Conservation (phyloP, 2,888 invertebrate genomes). For the Agrypnus murinus region DNA sequence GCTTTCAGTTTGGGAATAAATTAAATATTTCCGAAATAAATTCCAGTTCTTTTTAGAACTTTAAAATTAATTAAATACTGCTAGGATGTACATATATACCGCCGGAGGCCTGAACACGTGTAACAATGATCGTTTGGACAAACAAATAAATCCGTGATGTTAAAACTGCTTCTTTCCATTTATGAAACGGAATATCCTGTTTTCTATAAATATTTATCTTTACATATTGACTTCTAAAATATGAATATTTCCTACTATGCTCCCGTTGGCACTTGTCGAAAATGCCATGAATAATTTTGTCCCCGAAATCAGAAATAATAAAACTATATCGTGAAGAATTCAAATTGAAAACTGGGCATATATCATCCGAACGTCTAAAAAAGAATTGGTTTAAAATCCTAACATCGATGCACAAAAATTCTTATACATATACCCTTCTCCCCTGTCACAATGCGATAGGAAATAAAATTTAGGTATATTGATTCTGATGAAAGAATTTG, state of each 20-base stretch:
- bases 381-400: neutral
- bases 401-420: constrained; percentile 9
- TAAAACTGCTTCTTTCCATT: too few relatives aligned
- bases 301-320: constrained; percentile 9
- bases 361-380: too few relatives aligned
- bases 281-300: neutral
- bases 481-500: constrained; percentile 39
- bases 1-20: too few relatives aligned
- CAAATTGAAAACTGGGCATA: neutral
- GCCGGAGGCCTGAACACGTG: too few relatives aligned
- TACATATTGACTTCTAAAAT: neutral
- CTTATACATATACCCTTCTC: neutral
- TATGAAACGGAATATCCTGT: neutral
- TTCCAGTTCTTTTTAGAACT: too few relatives aligned
- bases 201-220: neutral
- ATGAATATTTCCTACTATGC: neutral
- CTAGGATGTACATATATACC: too few relatives aligned
- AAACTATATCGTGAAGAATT: constrained; percentile 3
- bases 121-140: too few relatives aligned
- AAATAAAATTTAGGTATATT: constrained; percentile 36
- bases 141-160: too few relatives aligned
- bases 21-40: too few relatives aligned
- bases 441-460: constrained; percentile 10
- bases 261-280: neutral
- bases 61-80: too few relatives aligned